Evolutionary conservation across 2,113 vertebrate genomes (phyloP), one percentile per base, ranked within the genome.

Genomic region (Morone chrysops): DNA sequence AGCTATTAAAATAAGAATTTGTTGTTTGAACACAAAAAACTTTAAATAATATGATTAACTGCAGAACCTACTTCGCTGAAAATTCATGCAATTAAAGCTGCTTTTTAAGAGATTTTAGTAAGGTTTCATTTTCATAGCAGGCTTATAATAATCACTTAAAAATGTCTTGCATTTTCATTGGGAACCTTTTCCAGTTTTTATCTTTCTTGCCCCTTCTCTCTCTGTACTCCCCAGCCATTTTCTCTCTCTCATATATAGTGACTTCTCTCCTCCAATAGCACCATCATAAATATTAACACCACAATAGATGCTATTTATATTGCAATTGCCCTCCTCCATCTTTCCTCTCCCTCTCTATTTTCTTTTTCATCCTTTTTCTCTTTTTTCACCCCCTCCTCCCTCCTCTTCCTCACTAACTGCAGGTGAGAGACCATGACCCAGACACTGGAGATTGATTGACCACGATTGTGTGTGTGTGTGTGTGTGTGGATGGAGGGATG

Each of bases 271-370:
- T 53, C n/a, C 6, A 51, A 10, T 17, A 22, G 11, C 62, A 40
- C 43, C 66, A 56, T 74, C 70, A 82, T 81, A 83, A 85, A 88
- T 86, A 89, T 80, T 81, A 89, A 74, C 57, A 38, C 12, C 65
- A 54, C 59, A 79, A 65, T 72, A 54, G 60, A 31, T 59, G 56
- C 77, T 88, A 53, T 90, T 81, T 76, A 73, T 78, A 83, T 60
- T 53, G 16, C 54, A 47, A 8, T 43, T 53, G 25, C 45, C 4
- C 14, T 78, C 41, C 50, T 38, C 31, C 14, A 36, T 4, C 71
- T 74, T 75, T 20, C 51, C 10, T 16, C 48, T 14, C 63, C 14
- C 12, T 31, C 48, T 53, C 2, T 50, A 17, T 66, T 57, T 36
- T 61, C 20, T 53, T 31, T 54, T 40, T 31, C 50, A n/a, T 38